Base-by-base conservation (phyloP, 2,113 vertebrate species). In the Chaetura pelagica region DNA sequence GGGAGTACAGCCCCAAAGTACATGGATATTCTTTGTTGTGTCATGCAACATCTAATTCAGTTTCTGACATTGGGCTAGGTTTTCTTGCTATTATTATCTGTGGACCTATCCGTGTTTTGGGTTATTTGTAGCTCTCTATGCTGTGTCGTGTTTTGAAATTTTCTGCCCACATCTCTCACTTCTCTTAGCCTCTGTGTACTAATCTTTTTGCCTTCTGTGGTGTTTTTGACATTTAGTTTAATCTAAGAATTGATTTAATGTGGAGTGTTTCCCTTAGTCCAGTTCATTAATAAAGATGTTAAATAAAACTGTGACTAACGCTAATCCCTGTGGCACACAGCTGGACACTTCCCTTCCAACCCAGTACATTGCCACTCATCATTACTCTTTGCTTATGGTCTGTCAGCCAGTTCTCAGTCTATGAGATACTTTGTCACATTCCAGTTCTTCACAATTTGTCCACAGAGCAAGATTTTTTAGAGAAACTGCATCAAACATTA, bases 251-350 rank as follows among this genome's bases (percentile, higher is more conserved):
- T 63, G 62, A 74, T 72, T 84, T 49, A 27, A 55, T 76, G 34
- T 84, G 73, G 68, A 73, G 58, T 67, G n/a, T 88, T 76, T 87
- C 78, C 78, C 57, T 76, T 91, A 80, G 91, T 81, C 84, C 66
- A 78, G 57, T 66, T 92, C 79, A 95, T 92, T 96, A 96, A 93
- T 96, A 97, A 92, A 97, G 92, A 96, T 71, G 79, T 96, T 96
- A 91, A 95, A 96, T 96, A 94, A 94, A 96, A 96, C 90, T 97
- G 93, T 94, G 86, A 94, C 94, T 94, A 97, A 97, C 38, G 0
- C 89, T 96, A 96, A 97, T 97, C 94, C 89, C 69, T 87, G 78
- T 96, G 92, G 79, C 91, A 93, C 96, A 87, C 95, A 97, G 95
- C 94, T 97, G 94, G 96, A 96, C 87, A 79, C 94, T 96, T 93